A percentile compares a stretch with the other conserved stretches of the same genome.
Conservation (phyloP, 2,797 vertebrate species). For the Coregonus ussuriensis region DNA sequence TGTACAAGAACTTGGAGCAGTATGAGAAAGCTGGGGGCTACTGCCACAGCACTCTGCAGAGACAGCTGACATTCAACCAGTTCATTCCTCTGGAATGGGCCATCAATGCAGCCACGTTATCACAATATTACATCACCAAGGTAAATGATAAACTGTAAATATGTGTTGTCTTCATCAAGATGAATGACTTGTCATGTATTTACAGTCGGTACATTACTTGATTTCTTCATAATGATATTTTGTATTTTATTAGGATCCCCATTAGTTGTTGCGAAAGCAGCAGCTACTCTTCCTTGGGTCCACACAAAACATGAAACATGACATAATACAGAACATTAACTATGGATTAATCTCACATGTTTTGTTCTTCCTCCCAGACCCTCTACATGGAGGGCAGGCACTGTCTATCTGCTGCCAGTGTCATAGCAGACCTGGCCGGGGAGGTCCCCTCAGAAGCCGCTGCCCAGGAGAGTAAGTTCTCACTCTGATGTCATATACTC, state of each 20-base stretch:
- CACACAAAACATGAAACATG: no score
- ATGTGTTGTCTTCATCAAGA: no score
- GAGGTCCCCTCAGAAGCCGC: slow-evolving; percentile 83
- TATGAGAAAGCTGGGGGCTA: slow-evolving; percentile 92
- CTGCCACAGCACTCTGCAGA: slow-evolving; percentile 94
- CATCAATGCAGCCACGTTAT: slow-evolving; percentile 95
- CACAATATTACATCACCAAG: slow-evolving; percentile 98
- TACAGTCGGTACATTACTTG: no score
- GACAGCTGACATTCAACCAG: slow-evolving; percentile 89
- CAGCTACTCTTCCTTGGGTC: no score
- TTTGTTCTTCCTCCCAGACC: slow-evolving; percentile 69
- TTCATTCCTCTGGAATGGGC: slow-evolving; percentile 96
- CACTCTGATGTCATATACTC: background rate
- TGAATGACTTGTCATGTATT: no score
- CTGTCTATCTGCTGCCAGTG: slow-evolving; percentile 92
- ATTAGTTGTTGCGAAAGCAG: no score
- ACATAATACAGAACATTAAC: background rate
- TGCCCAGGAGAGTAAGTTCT: slow-evolving; percentile 86
- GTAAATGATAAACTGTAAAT: slow-evolving; percentile 60
- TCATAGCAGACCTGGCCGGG: slow-evolving; percentile 87
- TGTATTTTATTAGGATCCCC: no score
- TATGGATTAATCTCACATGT: slow-evolving; percentile 3
- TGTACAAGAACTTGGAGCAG: slow-evolving; percentile 93
- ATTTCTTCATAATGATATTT: no score
- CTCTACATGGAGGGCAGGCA: slow-evolving; percentile 95